phyloP scores from a whole-genome alignment of 1,140 invertebrate genomes.

The Pogonus chalceus region DNA sequence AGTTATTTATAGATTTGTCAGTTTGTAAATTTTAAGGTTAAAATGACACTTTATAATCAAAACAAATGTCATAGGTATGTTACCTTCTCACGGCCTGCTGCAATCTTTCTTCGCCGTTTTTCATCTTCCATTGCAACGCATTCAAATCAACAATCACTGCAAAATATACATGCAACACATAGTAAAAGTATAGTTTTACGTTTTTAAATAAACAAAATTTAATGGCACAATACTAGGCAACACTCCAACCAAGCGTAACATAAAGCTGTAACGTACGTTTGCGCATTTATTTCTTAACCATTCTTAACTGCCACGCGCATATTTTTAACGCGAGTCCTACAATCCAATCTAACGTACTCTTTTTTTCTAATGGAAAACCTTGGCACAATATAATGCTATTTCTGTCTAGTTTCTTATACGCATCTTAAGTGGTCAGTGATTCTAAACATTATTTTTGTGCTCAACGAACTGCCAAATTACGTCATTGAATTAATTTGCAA shows the following conservation, averaged over 20 bases:
- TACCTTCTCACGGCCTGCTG: slow-evolving; percentile 17
- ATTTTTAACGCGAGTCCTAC: too few relatives aligned
- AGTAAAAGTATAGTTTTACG: background rate
- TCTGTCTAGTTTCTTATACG: too few relatives aligned
- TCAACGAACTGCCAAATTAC: too few relatives aligned
- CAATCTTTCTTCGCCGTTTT: slow-evolving; percentile 12
- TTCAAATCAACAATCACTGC: background rate
- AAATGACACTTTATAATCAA: background rate
- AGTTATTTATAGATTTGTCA: slow-evolving; percentile 15
- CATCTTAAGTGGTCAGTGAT: too few relatives aligned
- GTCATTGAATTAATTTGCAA: too few relatives aligned
- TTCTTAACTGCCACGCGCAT: too few relatives aligned
- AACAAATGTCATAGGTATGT: slow-evolving; percentile 9
- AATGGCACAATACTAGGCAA: background rate
- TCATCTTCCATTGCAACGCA: slow-evolving; percentile 9
- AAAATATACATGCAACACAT: background rate
- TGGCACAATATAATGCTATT: too few relatives aligned
- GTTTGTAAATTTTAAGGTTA: background rate
- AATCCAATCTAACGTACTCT: too few relatives aligned
- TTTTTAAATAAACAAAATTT: background rate
- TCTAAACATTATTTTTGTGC: too few relatives aligned
- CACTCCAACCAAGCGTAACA: background rate
- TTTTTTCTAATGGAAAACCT: too few relatives aligned
- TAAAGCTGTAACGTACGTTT: background rate
- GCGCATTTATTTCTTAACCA: too few relatives aligned